phyloP scores from a whole-genome alignment of 2,113 vertebrate genomes.

The Clinocottus analis region DNA sequence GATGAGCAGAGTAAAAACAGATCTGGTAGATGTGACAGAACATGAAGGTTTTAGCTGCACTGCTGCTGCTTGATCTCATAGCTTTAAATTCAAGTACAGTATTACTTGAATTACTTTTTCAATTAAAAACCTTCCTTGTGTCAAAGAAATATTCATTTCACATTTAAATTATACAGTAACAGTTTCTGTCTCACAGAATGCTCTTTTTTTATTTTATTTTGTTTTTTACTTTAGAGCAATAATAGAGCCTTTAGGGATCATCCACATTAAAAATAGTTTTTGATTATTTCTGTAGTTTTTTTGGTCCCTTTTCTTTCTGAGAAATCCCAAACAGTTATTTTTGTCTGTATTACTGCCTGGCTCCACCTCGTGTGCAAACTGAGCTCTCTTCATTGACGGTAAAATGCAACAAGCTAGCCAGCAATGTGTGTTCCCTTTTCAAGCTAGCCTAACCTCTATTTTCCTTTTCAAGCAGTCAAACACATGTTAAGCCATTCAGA shows the following conservation, averaged over 20 bases:
- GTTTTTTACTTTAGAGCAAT: slow-evolving; percentile 12
- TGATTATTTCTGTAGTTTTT: slow-evolving; percentile 8
- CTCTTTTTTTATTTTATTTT: too few relatives aligned
- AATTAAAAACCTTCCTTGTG: slow-evolving; percentile 31
- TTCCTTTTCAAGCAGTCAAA: slow-evolving; percentile 46
- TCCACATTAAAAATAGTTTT: slow-evolving; percentile 13
- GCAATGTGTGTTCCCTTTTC: slow-evolving; percentile 34
- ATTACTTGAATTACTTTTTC: slow-evolving; percentile 2
- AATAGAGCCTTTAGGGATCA: slow-evolving; percentile 16
- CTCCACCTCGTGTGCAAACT: slow-evolving; percentile 53
- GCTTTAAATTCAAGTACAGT: slow-evolving; percentile 36
- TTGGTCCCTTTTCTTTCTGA: not conserved
- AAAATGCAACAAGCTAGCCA: slow-evolving; percentile 6
- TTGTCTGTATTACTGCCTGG: slow-evolving; percentile 10
- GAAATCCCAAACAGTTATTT: not conserved
- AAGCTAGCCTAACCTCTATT: slow-evolving; percentile 4
- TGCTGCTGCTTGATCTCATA: not conserved
- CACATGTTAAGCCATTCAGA: slow-evolving; percentile 34
- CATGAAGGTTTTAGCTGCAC: slow-evolving; percentile 6
- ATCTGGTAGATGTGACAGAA: not conserved
- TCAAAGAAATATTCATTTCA: slow-evolving; percentile 60
- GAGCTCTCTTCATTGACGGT: slow-evolving; percentile 37
- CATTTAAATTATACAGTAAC: slow-evolving; percentile 55
- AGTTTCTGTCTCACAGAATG: slow-evolving; percentile 27
- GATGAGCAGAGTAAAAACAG: slow-evolving; percentile 28